These are phyloP conservation scores for Jacana jacana DNA, from an alignment of 2,113 vertebrate genomes.

Conservation along the genomic window DNA sequence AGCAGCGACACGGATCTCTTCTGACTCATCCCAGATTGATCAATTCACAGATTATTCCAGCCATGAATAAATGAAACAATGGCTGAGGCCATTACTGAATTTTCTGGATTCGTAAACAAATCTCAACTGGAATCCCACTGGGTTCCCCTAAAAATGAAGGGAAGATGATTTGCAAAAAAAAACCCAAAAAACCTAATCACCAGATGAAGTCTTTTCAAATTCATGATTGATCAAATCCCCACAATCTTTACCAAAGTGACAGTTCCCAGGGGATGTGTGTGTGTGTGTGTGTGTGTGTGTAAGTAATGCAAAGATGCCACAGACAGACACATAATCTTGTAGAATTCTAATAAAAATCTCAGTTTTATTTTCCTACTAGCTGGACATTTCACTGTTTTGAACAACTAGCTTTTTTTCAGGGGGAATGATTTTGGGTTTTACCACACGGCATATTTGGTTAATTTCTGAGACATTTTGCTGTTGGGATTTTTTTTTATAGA, in stretches of 20 bases:
- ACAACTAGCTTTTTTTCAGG: background rate
- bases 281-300: too few relatives aligned
- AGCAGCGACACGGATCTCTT: background rate
- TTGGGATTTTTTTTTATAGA: background rate
- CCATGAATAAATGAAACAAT: background rate
- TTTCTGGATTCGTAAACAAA: background rate
- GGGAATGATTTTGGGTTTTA: background rate
- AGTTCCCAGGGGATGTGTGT: too few relatives aligned
- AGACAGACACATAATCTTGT: background rate
- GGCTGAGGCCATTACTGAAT: background rate
- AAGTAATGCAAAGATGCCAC: constrained; percentile 3
- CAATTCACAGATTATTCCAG: background rate
- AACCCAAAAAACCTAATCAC: too few relatives aligned
- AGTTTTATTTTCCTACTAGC: constrained; percentile 9
- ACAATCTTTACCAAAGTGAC: background rate
- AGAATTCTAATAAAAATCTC: background rate
- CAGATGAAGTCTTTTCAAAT: background rate
- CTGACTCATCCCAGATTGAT: background rate
- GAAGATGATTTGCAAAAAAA: background rate
- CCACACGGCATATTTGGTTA: background rate
- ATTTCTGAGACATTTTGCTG: background rate
- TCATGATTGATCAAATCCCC: background rate
- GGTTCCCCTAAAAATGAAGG: background rate
- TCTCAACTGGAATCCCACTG: background rate
- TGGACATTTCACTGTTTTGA: background rate